These are phyloP conservation scores for Rostratula benghalensis DNA, from an alignment of 2,113 vertebrate species.

Conservation along the genomic window DNA sequence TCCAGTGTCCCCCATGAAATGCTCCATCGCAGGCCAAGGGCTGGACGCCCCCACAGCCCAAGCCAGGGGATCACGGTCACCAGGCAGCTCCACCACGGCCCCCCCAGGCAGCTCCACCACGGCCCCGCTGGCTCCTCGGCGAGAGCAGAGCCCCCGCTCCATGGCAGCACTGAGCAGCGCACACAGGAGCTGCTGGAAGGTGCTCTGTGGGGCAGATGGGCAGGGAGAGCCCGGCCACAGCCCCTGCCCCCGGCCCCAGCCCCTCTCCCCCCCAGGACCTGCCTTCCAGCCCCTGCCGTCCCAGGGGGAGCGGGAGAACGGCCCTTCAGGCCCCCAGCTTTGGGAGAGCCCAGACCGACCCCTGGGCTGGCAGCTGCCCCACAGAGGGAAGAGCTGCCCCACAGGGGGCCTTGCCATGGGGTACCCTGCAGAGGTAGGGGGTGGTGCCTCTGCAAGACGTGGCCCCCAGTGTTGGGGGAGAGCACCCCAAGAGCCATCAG, in stretches of 20 bases:
- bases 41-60: too few relatives aligned
- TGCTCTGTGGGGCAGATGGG: neutral
- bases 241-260: neutral
- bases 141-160: neutral
- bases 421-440: too few relatives aligned
- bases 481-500: too few relatives aligned
- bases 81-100: fast-evolving
- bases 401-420: too few relatives aligned
- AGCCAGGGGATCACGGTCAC: neutral
- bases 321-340: neutral
- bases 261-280: too few relatives aligned
- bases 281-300: neutral
- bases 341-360: fast-evolving
- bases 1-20: fast-evolving
- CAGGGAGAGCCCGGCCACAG: neutral
- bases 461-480: too few relatives aligned
- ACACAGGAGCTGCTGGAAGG: neutral
- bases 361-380: neutral
- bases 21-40: neutral
- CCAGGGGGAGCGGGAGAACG: neutral
- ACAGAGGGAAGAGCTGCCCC: too few relatives aligned
- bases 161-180: fast-evolving
- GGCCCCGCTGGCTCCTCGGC: neutral
- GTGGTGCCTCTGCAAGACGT: too few relatives aligned
- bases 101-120: fast-evolving